Percentiles rank a stretch among this genome's conserved stretches.
Conservation (phyloP, 2,113 vertebrate species). For the Phalacrocorax carbo region DNA sequence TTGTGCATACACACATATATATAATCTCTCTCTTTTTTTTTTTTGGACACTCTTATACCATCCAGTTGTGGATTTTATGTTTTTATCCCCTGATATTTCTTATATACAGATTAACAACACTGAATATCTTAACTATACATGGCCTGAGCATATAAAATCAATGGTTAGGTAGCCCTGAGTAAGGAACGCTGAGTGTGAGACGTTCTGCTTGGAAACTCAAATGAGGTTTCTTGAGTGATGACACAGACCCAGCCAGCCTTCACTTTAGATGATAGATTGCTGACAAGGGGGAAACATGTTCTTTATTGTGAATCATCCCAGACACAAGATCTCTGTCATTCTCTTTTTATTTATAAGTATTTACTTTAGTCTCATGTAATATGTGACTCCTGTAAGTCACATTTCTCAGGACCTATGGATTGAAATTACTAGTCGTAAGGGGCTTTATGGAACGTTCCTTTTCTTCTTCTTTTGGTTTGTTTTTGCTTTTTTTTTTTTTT, state of each 20-base stretch:
- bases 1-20: not conserved
- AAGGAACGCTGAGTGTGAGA: not conserved
- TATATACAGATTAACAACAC: not conserved
- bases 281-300: not conserved
- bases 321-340: not conserved
- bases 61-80: not conserved
- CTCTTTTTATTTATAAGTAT: not conserved
- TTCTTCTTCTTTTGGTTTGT: not conserved
- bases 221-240: not conserved
- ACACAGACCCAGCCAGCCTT: not conserved
- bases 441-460: not conserved
- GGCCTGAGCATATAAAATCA: not conserved
- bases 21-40: not conserved
- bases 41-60: not conserved
- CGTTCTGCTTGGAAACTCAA: not conserved
- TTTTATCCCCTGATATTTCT: not conserved
- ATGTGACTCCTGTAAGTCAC: not conserved
- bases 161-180: not conserved
- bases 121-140: not conserved
- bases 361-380: not conserved
- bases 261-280: not conserved
- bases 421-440: not conserved
- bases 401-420: not conserved
- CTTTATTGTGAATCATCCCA: not conserved
- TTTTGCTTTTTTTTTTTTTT: too few species aligned